Evolutionary conservation across 2,797 vertebrate species (phyloP).

Genomic region (Nothura maculosa): DNA sequence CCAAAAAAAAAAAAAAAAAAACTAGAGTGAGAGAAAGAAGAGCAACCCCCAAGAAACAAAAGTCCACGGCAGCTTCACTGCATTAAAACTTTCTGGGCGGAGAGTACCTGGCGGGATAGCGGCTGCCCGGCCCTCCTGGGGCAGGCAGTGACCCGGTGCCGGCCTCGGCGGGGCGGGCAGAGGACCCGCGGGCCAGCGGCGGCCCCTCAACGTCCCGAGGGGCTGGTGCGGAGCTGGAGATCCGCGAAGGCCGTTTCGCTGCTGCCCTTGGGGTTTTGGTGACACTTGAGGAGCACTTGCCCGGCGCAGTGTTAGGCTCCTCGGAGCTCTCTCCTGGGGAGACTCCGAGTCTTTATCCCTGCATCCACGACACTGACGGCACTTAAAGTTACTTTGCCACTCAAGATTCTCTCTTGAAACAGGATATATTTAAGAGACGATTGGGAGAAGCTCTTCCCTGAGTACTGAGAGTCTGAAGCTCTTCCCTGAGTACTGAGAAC

Average conservation of each 20-base stretch:
- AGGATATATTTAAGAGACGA: neutral
- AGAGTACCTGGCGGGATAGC: neutral
- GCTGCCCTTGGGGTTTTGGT: neutral
- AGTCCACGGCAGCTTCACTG: neutral
- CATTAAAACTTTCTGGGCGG: neutral
- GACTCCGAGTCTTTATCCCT: neutral
- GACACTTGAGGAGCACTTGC: neutral
- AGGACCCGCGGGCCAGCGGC: too few relatives aligned
- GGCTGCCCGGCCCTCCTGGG: too few relatives aligned
- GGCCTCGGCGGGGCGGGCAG: too few relatives aligned
- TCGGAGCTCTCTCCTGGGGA: neutral
- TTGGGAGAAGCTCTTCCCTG: rapidly evolving
- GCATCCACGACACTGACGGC: too few relatives aligned
- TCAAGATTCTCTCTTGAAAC: neutral
- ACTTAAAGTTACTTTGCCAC: neutral
- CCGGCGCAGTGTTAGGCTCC: neutral
- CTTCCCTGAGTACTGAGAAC: rapidly evolving
- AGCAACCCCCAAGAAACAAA: neutral
- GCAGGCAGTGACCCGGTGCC: too few relatives aligned
- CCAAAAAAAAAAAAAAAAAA: constrained; percentile 31
- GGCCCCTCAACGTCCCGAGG: too few relatives aligned
- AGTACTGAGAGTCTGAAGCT: neutral
- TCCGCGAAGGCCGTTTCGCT: too few relatives aligned
- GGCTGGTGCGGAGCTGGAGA: too few relatives aligned
- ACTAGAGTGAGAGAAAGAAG: neutral